phyloP scores from a whole-genome alignment of 2,113 vertebrate genomes.

The Mionectes macconnelli region DNA sequence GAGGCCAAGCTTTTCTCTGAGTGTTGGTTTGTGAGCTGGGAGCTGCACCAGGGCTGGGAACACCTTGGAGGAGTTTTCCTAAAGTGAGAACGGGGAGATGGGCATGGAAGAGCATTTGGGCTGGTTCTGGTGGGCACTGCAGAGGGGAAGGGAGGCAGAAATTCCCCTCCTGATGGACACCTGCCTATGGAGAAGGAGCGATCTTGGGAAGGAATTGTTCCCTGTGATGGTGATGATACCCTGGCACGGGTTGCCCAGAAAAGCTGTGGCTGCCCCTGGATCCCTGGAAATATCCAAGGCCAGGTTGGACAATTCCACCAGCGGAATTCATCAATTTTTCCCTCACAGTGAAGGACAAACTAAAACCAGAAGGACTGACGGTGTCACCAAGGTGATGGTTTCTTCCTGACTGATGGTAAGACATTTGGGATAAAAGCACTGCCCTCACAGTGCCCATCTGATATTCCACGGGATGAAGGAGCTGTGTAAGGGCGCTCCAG shows the following conservation, averaged over 20 bases:
- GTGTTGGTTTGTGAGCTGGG: neutral
- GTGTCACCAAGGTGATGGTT: neutral
- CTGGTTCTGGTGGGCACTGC: neutral
- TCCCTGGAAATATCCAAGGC: neutral
- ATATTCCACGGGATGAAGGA: neutral
- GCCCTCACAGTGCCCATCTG: neutral
- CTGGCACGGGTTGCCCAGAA: rapidly evolving
- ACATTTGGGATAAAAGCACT: neutral
- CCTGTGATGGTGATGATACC: rapidly evolving
- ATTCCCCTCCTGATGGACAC: neutral
- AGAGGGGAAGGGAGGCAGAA: neutral
- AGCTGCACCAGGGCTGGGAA: neutral
- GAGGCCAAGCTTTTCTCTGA: neutral
- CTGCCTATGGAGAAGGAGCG: neutral
- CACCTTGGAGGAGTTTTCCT: neutral
- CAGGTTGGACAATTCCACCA: neutral
- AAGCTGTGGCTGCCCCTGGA: neutral
- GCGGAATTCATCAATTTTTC: neutral
- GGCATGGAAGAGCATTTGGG: neutral
- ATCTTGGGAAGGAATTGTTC: neutral
- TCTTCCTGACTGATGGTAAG: neutral
- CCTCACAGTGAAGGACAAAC: neutral
- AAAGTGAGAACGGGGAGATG: neutral
- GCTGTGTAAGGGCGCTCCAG: neutral
- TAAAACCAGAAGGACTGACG: neutral